These are phyloP conservation scores for Gadus macrocephalus DNA, from an alignment of 2,113 vertebrate genomes.

Conservation along the genomic window DNA sequence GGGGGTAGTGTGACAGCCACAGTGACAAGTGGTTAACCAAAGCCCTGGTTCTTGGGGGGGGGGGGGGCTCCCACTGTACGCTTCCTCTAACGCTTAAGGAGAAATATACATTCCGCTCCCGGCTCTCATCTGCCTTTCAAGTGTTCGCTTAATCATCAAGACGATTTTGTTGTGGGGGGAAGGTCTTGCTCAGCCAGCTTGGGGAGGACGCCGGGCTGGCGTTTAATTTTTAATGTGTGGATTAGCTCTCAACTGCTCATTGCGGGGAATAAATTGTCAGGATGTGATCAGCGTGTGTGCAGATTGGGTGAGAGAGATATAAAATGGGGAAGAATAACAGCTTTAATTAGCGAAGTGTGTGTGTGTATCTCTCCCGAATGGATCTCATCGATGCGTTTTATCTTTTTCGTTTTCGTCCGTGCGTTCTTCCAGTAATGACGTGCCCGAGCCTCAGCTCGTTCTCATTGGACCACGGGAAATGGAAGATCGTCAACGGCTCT, in stretches of 20 bases:
- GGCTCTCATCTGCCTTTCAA: background rate
- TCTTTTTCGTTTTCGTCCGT: background rate
- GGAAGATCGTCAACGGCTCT: constrained; percentile 93
- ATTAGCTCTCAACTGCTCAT: too few species aligned
- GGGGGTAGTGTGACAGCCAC: background rate
- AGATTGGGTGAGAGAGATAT: too few species aligned
- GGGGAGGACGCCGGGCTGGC: too few species aligned
- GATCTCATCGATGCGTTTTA: background rate
- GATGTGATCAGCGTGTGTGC: too few species aligned
- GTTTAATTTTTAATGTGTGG: too few species aligned
- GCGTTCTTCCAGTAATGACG: constrained; percentile 75
- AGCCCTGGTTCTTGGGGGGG: constrained; percentile 28
- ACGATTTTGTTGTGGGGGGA: too few species aligned
- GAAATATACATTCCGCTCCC: constrained; percentile 36
- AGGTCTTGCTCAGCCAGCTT: too few species aligned
- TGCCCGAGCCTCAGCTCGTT: constrained; percentile 96
- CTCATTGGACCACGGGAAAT: constrained; percentile 92
- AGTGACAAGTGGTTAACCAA: constrained; percentile 41
- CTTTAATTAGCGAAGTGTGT: too few species aligned
- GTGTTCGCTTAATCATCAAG: too few species aligned
- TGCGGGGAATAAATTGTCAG: too few species aligned
- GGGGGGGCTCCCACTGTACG: constrained; percentile 26
- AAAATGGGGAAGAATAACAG: too few species aligned
- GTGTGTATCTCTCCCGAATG: too few species aligned
- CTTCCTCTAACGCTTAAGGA: constrained; percentile 18